Evolutionary conservation across 2,888 invertebrate genomes (phyloP).

Genomic region (Matsumyia berberina): DNA sequence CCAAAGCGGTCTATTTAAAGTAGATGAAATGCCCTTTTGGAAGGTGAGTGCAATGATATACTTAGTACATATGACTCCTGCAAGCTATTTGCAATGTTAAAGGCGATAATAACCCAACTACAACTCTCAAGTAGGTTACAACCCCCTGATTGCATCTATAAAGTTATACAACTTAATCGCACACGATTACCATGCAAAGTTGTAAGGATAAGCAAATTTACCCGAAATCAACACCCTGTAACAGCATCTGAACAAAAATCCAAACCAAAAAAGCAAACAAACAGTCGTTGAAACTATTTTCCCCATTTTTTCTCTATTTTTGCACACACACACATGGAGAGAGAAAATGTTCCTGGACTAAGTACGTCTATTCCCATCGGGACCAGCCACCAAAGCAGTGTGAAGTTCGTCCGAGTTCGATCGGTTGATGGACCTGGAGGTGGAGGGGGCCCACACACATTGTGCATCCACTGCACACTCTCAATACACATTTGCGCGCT

Average conservation of each 20-base stretch:
- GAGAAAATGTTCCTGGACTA: slow-evolving; percentile 6
- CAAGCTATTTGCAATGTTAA: too few relatives aligned
- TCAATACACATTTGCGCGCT: slow-evolving; percentile 24
- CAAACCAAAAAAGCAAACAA: slow-evolving; percentile 55
- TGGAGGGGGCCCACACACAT: background rate
- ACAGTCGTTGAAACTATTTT: slow-evolving; percentile 48
- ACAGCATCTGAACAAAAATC: slow-evolving; percentile 39
- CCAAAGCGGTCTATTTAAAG: too few relatives aligned
- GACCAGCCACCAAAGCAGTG: slow-evolving; percentile 18
- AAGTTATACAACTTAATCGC: background rate
- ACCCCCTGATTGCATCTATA: too few relatives aligned
- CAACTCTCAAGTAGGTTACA: too few relatives aligned
- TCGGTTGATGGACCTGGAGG: slow-evolving; percentile 45
- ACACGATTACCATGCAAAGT: slow-evolving; percentile 19
- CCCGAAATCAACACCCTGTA: slow-evolving; percentile 61
- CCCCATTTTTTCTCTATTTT: slow-evolving; percentile 9
- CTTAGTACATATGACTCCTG: too few relatives aligned
- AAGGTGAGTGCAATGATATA: too few relatives aligned
- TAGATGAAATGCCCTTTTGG: too few relatives aligned
- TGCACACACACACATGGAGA: background rate
- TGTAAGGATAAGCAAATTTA: slow-evolving; percentile 59
- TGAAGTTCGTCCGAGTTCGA: slow-evolving; percentile 58
- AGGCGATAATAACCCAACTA: too few relatives aligned
- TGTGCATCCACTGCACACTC: slow-evolving; percentile 39
- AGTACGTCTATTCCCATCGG: slow-evolving; percentile 25